Base-by-base conservation (phyloP, 1,140 invertebrate genomes). In the Brachionus koreanus region DNA sequence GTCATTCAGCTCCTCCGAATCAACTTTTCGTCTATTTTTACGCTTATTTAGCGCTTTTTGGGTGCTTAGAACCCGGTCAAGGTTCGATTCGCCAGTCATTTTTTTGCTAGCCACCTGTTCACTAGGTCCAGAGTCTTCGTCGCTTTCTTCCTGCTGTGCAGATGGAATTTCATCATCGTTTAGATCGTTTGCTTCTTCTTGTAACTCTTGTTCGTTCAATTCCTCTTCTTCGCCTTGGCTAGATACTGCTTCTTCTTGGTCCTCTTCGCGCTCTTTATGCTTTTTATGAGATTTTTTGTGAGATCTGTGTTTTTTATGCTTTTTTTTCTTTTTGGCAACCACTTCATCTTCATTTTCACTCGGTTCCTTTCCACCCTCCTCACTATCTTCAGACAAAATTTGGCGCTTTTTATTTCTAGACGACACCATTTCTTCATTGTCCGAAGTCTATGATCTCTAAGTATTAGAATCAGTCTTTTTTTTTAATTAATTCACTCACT, bases 1-100 rank as follows among this genome's bases (percentile, higher is more conserved):
- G 10, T 79, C 76, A 42, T 39, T 79, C 3, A 79, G 23, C 33
- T 79, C 76, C 57, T 79, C 76, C 33, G 76, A 79, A 23, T 79
- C 76, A 43, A 61, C 33, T 57, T 65, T 57, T 3, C 61, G 49
- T 9, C 49, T 12, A 23, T 79, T 57, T 33, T 65, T 79, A 13
- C 79, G 57, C 42, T 52, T 82, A 12, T 67, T 46, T 6, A 37
- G 35, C 9, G 43, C 57, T 37, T 82, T 82, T 43, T 82, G 57
- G 0, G 35, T 46, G 3, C 12, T 43, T 2, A 82, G 19, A 82
- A 65, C 79, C 3, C 42, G 49, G n/a, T 82, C 61, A n/a, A 65
- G 49, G n/a, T 67, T 67, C 6, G 57, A 42, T 6, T 67, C 57
- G 3, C 57, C 49, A 13, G 4, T 35, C 23, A 67, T 29, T 52